phyloP scores from a whole-genome alignment of 1,140 invertebrate genomes.

The Cepaea nemoralis region DNA sequence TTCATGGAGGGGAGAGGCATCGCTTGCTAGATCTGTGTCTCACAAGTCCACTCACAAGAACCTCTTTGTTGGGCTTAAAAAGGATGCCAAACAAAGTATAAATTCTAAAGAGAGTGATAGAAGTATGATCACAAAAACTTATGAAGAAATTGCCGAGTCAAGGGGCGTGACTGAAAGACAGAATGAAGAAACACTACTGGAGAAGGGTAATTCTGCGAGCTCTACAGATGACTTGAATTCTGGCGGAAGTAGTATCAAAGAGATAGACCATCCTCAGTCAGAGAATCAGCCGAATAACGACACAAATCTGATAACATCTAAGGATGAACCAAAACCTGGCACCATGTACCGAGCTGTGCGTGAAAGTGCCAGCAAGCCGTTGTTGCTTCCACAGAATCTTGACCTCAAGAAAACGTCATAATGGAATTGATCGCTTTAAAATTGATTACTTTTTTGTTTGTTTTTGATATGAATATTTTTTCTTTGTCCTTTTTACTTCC shows the following conservation, averaged over 20 bases:
- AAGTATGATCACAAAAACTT: not conserved
- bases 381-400: not conserved
- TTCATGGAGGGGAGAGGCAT: conserved; percentile 32
- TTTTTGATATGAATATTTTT: too few relatives aligned
- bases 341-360: conserved; percentile 4
- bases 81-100: not conserved
- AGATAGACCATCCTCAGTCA: not conserved
- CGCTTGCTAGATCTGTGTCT: not conserved
- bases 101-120: not conserved
- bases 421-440: too few relatives aligned
- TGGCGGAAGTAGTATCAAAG: not conserved
- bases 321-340: not conserved
- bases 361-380: conserved; percentile 20
- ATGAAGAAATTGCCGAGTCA: not conserved
- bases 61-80: not conserved
- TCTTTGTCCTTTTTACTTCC: too few relatives aligned
- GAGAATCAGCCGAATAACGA: not conserved
- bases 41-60: not conserved
- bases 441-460: too few relatives aligned
- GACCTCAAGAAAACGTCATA: conserved; percentile 20
- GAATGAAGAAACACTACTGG: not conserved
- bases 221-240: not conserved
- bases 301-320: not conserved
- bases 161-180: not conserved
- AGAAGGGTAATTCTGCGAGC: not conserved